Evolutionary conservation across 1,140 invertebrate species (phyloP).

Genomic region (Caerostris darwini): DNA sequence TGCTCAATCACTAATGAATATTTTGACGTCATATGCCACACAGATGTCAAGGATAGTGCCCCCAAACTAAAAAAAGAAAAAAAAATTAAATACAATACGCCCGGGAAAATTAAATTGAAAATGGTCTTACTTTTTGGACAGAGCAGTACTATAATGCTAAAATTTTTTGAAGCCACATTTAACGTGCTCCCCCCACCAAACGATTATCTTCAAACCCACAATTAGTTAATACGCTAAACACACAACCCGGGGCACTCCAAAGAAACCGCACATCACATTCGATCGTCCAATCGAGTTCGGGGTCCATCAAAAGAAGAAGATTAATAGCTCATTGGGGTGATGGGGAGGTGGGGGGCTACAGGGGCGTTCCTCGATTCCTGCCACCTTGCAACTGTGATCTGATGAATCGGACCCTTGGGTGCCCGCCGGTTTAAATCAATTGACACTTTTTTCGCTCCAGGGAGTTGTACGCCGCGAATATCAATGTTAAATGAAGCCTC

Average conservation of each 20-base stretch:
- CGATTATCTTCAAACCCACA: background rate
- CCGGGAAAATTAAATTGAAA: no score
- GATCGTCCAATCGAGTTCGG: background rate
- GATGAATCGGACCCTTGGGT: conserved; percentile 60
- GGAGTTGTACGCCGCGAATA: background rate
- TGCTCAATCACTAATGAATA: no score
- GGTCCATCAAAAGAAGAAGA: conserved; percentile 31
- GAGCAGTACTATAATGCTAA: no score
- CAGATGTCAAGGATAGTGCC: no score
- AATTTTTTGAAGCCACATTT: no score
- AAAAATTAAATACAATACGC: no score
- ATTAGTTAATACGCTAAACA: conserved; percentile 42
- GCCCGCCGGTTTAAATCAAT: conserved; percentile 52
- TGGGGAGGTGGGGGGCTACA: background rate
- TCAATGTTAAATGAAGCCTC: conserved; percentile 22
- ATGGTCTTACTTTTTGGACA: no score
- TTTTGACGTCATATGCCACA: no score
- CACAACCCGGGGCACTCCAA: background rate
- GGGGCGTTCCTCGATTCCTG: conserved; percentile 61
- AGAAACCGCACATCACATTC: background rate
- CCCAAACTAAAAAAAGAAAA: no score
- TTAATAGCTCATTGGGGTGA: conserved; percentile 32
- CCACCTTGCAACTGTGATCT: conserved; percentile 34
- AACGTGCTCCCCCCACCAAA: background rate
- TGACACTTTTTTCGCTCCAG: background rate